A percentile compares a stretch with the other conserved stretches of the same genome.
phyloP scores from a whole-genome alignment of 2,888 invertebrate genomes.

The Microctonus aethiopoides region DNA sequence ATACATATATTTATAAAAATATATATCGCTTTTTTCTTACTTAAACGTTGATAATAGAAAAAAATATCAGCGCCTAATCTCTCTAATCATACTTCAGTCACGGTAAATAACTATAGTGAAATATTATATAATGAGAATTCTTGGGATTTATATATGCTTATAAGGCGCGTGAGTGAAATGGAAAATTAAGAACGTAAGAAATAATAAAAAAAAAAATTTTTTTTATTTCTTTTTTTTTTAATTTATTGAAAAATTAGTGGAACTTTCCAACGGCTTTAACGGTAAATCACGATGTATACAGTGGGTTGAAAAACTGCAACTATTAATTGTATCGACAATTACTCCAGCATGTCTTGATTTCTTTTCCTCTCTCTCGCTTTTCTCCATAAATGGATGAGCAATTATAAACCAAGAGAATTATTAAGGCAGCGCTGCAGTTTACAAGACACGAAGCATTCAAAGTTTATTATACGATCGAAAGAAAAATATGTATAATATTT shows the following conservation, averaged over 20 bases:
- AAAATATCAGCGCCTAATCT: conserved; percentile 30
- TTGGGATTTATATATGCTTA: conserved; percentile 32
- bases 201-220: no score
- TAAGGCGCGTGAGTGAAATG: conserved; percentile 26
- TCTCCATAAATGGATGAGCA: conserved; percentile 42
- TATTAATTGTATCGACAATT: conserved; percentile 48
- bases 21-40: not conserved
- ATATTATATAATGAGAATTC: conserved; percentile 6
- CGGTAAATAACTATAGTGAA: conserved; percentile 32
- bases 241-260: not conserved
- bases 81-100: conserved; percentile 41
- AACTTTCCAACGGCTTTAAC: not conserved
- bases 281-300: conserved; percentile 3
- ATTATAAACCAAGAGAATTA: conserved; percentile 33
- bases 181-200: not conserved
- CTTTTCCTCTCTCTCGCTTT: not conserved
- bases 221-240: no score
- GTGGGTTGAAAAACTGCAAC: conserved; percentile 20
- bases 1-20: not conserved
- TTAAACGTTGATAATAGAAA: conserved; percentile 25
- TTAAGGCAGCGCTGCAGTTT: not conserved
- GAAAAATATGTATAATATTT: no score
- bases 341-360: conserved; percentile 4
- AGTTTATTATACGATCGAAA: no score
- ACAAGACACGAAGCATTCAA: not conserved